Evolutionary conservation across 2,888 invertebrate species (phyloP), one percentile per base, ranked within the genome.

Genomic region (Allygus modestus): DNA sequence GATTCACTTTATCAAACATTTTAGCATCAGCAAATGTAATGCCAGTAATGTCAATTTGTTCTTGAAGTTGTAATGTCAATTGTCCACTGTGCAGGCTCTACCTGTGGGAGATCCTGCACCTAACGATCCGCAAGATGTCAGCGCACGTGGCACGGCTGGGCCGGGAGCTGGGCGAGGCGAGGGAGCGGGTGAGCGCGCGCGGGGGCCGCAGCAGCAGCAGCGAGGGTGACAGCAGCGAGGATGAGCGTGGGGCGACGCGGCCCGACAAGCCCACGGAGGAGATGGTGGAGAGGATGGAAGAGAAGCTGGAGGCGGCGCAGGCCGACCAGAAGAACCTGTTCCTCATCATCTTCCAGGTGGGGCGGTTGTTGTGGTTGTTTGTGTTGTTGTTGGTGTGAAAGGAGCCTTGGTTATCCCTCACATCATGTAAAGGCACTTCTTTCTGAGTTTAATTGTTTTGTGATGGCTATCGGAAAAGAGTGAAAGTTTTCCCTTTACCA

Each of bases 261-360:
- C 91, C 91, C 12, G 94, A 94, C 87, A 92, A 94, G 87, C 95
- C 95, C 0, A 94, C 94, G 0, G 95, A 95, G 89, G 95, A 98
- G 92, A 95, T 96, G 89, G 96, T 99, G 0, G 98, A 98, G 90
- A 94, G 97, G 84, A 97, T 98, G 97, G 98, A 99, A 90, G 98
- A 99, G 90, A 96, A 96, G 85, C 91, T 98, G 85, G 99, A 99
- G 91, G 95, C 96, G 1, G 98, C 97, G 0, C 98, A 98, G 91
- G 97, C 97, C 87, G 98, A 99, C 91, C 98, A 98, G 91, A 99
- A 99, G 91, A 97, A 98, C 89, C 92, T 99, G 86, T 99, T 99
- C 91, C 94, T 99, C 86, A 98, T 99, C 90, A 97, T 99, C 88
- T 99, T 99, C 91, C 98, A 99, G 93, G 93, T 93, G 12, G 41